Evolutionary conservation across 1,140 invertebrate species (phyloP).

Genomic region (Pantala flavescens): DNA sequence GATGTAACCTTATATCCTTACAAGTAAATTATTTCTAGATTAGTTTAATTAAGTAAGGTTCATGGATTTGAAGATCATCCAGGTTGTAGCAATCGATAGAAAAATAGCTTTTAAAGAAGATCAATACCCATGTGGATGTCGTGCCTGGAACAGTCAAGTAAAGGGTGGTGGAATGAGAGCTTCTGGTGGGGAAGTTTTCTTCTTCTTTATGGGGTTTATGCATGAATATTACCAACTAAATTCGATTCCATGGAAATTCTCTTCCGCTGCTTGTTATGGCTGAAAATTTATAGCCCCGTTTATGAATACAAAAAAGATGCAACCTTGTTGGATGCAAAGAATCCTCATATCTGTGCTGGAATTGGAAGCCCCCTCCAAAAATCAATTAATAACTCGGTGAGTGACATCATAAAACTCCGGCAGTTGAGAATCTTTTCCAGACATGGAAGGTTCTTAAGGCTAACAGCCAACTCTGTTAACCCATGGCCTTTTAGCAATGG

Average conservation of each 20-base stretch:
- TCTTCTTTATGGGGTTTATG: slow-evolving; percentile 1
- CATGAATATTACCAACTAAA: background rate
- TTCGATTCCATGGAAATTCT: background rate
- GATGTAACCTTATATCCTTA: background rate
- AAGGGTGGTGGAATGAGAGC: slow-evolving; percentile 7
- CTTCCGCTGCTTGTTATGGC: background rate
- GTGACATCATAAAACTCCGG: background rate
- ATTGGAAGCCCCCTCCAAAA: background rate
- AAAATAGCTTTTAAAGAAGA: slow-evolving; percentile 1
- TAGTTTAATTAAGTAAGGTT: too few relatives aligned
- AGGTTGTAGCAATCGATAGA: background rate
- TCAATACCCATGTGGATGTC: background rate
- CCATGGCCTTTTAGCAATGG: background rate
- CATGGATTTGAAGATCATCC: too few relatives aligned
- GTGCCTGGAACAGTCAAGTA: slow-evolving; percentile 1
- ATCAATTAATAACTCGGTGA: slow-evolving; percentile 2
- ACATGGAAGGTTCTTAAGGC: background rate
- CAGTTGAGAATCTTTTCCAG: background rate
- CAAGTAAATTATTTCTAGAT: background rate
- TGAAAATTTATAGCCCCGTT: background rate
- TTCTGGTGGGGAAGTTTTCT: background rate
- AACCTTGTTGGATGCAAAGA: too few relatives aligned
- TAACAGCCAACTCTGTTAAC: background rate
- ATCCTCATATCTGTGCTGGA: too few relatives aligned
- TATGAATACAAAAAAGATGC: too few relatives aligned